A percentile compares a stretch with the other conserved stretches of the same genome.
Evolutionary conservation across 2,113 vertebrate species (phyloP).

Genomic region (Galemys pyrenaicus): DNA sequence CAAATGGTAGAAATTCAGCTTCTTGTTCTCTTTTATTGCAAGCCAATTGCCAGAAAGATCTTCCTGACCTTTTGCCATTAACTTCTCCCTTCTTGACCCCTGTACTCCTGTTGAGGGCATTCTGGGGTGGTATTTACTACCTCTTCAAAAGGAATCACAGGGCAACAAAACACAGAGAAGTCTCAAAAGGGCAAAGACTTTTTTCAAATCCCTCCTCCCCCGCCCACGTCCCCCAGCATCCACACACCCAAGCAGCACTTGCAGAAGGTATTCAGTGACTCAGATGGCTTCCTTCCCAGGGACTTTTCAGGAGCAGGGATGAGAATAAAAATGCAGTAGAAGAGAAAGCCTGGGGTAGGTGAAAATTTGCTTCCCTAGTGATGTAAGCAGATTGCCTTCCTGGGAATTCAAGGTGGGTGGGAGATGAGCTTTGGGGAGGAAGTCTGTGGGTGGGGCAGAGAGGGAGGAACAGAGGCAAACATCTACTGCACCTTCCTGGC

Average conservation of each 20-base stretch:
- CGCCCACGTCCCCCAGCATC: too few species aligned
- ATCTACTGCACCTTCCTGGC: not conserved
- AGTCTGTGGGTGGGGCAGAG: not conserved
- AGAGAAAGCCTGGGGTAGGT: not conserved
- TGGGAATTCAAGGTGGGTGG: not conserved
- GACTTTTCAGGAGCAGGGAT: not conserved
- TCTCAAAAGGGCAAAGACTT: not conserved
- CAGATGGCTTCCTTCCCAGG: not conserved
- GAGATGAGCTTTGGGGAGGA: not conserved
- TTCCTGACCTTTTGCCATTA: not conserved
- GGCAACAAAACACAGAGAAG: conserved; percentile 25
- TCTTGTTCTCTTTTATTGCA: not conserved
- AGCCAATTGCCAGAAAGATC: not conserved
- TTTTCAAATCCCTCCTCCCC: not conserved
- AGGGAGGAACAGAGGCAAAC: not conserved
- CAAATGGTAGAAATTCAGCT: not conserved
- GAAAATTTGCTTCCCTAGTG: not conserved
- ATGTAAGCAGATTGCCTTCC: not conserved
- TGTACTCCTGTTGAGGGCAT: not conserved
- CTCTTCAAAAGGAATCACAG: conserved; percentile 36
- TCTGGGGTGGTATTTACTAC: conserved; percentile 1
- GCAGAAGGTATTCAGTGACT: not conserved
- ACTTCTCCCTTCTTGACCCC: not conserved
- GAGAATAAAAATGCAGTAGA: not conserved
- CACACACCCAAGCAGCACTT: not conserved